A percentile compares a stretch with the other conserved stretches of the same genome.
Conservation (phyloP, 2,797 vertebrate species). For the Psittacula derbiana region DNA sequence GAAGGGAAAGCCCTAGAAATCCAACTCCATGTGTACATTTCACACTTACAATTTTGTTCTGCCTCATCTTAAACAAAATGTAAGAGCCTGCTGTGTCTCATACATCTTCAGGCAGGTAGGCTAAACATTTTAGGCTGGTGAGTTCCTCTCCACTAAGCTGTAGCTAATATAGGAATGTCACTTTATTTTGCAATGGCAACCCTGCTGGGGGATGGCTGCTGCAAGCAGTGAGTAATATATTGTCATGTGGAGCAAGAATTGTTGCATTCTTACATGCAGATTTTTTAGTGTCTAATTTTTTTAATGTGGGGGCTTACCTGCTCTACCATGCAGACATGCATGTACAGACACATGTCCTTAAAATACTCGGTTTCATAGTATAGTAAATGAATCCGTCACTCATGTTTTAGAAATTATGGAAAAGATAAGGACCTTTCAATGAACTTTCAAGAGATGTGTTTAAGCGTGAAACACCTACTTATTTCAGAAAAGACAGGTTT, state of each 20-base stretch:
- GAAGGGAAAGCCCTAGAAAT: background rate
- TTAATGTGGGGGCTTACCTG: background rate
- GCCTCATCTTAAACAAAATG: background rate
- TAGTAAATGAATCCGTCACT: background rate
- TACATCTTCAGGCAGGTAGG: slow-evolving; percentile 1
- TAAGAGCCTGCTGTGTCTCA: background rate
- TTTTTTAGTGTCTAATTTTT: background rate
- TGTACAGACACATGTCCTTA: background rate
- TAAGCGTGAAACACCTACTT: background rate
- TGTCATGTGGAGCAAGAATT: background rate
- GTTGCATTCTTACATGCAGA: background rate
- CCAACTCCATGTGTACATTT: background rate
- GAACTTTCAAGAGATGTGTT: background rate
- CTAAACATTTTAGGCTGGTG: slow-evolving; percentile 24
- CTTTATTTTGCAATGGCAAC: background rate
- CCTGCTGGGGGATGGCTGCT: background rate
- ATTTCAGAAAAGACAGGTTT: background rate
- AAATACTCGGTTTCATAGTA: background rate
- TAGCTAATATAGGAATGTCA: background rate
- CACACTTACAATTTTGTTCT: background rate
- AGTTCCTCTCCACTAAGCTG: background rate
- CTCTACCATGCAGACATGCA: background rate
- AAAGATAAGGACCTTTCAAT: background rate
- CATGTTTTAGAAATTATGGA: background rate
- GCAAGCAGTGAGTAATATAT: background rate